Conservation (phyloP, 2,888 invertebrate genomes). For the Tupiocoris notatus region DNA sequence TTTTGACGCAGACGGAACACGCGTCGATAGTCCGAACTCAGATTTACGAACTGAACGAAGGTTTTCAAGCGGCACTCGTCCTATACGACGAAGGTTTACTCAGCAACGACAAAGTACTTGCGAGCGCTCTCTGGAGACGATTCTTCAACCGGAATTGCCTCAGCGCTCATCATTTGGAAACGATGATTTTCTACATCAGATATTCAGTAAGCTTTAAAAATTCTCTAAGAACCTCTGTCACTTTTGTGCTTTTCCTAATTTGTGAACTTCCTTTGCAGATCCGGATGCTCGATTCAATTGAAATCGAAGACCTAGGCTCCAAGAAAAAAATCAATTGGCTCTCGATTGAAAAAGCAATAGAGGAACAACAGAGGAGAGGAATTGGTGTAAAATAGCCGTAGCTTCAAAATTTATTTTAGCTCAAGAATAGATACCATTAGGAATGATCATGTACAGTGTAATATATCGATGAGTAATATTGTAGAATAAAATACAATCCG, state of each 20-base stretch:
- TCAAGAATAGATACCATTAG: not conserved
- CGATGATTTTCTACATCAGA: constrained; percentile 71
- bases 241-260: no score
- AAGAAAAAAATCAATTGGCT: constrained; percentile 10
- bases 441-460: not conserved
- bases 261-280: constrained; percentile 21
- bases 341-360: constrained; percentile 8
- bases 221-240: not conserved
- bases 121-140: constrained; percentile 81
- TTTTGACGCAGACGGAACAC: constrained; percentile 65
- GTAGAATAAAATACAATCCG: no score
- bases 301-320: constrained; percentile 20
- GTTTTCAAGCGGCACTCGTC: constrained; percentile 80
- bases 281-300: constrained; percentile 15
- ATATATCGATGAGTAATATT: no score
- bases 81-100: constrained; percentile 84
- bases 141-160: constrained; percentile 68
- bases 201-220: constrained; percentile 62
- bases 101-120: constrained; percentile 71
- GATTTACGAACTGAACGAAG: constrained; percentile 67
- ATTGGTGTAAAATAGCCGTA: not conserved
- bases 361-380: not conserved
- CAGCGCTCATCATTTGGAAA: constrained; percentile 67
- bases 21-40: constrained; percentile 64
- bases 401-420: not conserved